phyloP scores from a whole-genome alignment of 1,140 invertebrate genomes.

The Micrasema minimum region DNA sequence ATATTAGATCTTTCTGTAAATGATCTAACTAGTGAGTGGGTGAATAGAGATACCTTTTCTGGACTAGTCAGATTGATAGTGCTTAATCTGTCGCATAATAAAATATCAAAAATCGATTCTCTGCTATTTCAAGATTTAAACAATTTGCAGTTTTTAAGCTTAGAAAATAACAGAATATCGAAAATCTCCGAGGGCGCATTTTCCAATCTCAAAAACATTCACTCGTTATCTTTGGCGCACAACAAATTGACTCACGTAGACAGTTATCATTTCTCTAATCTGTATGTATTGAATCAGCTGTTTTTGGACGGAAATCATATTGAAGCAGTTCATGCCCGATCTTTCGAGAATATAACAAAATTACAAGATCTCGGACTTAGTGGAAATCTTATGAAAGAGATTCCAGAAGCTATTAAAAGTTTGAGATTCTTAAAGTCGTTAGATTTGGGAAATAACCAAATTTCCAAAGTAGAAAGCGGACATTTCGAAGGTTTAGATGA shows the following conservation, averaged over 20 bases:
- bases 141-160: slow-evolving; percentile 79
- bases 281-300: slow-evolving; percentile 79
- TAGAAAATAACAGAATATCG: slow-evolving; percentile 81
- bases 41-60: slow-evolving; percentile 83
- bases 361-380: slow-evolving; percentile 84
- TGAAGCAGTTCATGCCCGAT: slow-evolving; percentile 73
- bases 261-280: slow-evolving; percentile 77
- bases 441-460: slow-evolving; percentile 84
- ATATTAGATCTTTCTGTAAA: slow-evolving; percentile 83
- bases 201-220: slow-evolving; percentile 78
- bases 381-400: slow-evolving; percentile 77
- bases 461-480: slow-evolving; percentile 70
- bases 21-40: slow-evolving; percentile 81
- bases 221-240: slow-evolving; percentile 79
- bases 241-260: slow-evolving; percentile 79
- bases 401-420: slow-evolving; percentile 79
- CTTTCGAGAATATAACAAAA: slow-evolving; percentile 83
- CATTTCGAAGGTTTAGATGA: slow-evolving; percentile 74
- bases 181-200: slow-evolving; percentile 81
- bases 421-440: slow-evolving; percentile 77
- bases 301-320: slow-evolving; percentile 82
- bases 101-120: slow-evolving; percentile 76
- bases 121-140: slow-evolving; percentile 80
- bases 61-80: slow-evolving; percentile 78
- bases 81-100: slow-evolving; percentile 81